phyloP scores from a whole-genome alignment of 2,888 invertebrate genomes.

The Cosmia trapezina region DNA sequence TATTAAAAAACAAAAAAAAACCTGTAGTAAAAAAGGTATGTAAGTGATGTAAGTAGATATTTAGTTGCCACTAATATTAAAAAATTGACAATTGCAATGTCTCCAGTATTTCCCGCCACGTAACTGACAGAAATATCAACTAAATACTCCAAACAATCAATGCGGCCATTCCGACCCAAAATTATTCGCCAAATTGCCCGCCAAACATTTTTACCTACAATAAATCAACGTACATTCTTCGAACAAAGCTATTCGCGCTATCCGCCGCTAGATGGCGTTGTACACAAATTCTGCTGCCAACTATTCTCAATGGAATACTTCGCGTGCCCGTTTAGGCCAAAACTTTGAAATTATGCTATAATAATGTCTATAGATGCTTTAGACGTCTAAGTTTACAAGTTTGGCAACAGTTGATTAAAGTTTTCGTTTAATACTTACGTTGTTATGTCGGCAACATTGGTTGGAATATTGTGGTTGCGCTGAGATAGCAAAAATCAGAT shows the following conservation, averaged over 20 bases:
- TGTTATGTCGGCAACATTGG: conserved; percentile 53
- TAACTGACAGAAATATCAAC: conserved; percentile 27
- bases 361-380: conserved; percentile 66
- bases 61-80: neutral
- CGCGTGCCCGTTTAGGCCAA: conserved; percentile 54
- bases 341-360: conserved; percentile 83
- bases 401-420: conserved; percentile 79
- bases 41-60: no score
- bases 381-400: conserved; percentile 66
- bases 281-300: conserved; percentile 71
- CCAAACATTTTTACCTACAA: conserved; percentile 63
- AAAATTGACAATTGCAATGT: neutral
- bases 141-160: conserved; percentile 51
- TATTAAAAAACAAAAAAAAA: no score
- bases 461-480: conserved; percentile 48
- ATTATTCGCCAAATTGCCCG: conserved; percentile 52
- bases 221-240: conserved; percentile 68
- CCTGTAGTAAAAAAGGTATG: no score
- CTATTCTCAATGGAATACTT: conserved; percentile 74
- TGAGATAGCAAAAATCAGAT: conserved; percentile 65
- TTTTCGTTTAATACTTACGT: conserved; percentile 61
- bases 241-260: conserved; percentile 68
- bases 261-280: conserved; percentile 80
- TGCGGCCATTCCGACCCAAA: conserved; percentile 50
- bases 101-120: neutral